Percentiles rank a stretch among this genome's conserved stretches.
Conservation (phyloP, 2,113 vertebrate species). For the Tylochromis polylepis region DNA sequence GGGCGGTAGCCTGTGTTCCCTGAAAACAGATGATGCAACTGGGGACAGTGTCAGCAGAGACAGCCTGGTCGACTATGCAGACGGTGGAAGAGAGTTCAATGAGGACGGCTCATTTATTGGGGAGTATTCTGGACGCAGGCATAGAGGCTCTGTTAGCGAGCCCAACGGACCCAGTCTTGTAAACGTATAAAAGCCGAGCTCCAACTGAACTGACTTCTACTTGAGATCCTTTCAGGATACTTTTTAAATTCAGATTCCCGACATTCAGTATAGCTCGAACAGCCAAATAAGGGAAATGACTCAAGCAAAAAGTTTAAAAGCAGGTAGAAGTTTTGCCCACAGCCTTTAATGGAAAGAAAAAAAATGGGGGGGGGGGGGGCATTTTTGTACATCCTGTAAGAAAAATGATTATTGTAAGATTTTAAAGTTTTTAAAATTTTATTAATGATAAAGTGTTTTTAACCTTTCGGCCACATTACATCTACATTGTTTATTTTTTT, state of each 20-base stretch:
- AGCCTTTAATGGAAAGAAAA: not conserved
- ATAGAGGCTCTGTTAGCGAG: slow-evolving; percentile 40
- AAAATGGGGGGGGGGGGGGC: fast-evolving
- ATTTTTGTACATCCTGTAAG: slow-evolving; percentile 37
- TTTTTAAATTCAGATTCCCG: not conserved
- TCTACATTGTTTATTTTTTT: not conserved
- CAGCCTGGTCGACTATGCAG: slow-evolving; percentile 59
- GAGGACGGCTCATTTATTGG: slow-evolving; percentile 78
- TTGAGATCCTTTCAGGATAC: slow-evolving; percentile 15
- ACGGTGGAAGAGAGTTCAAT: slow-evolving; percentile 59
- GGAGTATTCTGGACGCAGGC: slow-evolving; percentile 56
- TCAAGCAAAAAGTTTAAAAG: slow-evolving; percentile 5
- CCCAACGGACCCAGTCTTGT: slow-evolving; percentile 28
- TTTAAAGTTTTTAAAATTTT: slow-evolving; percentile 21
- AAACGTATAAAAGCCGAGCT: slow-evolving; percentile 35
- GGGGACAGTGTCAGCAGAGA: slow-evolving; percentile 61
- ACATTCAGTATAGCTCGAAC: not conserved
- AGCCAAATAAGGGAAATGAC: slow-evolving; percentile 13
- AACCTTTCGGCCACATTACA: not conserved
- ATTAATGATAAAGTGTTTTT: slow-evolving; percentile 26
- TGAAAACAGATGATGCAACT: slow-evolving; percentile 12
- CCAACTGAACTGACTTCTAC: not conserved
- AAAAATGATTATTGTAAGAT: slow-evolving; percentile 8
- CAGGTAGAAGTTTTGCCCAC: not conserved
- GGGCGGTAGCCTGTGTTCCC: slow-evolving; percentile 29